Conservation (phyloP, 2,113 vertebrate genomes). For the Antigone vipio region DNA sequence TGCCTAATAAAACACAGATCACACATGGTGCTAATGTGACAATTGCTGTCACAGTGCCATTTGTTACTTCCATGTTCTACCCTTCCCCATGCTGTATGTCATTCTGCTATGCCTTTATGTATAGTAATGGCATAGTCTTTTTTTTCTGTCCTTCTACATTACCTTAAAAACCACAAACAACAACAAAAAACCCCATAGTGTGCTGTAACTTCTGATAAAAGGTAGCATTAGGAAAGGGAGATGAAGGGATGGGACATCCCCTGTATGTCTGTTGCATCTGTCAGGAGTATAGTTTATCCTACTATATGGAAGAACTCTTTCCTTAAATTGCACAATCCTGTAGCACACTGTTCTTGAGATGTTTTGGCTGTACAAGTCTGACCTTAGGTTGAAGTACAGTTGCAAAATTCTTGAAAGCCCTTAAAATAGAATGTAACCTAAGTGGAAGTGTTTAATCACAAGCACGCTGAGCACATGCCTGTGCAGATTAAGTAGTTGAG, state of each 20-base stretch:
- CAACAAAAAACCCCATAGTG: too few species aligned
- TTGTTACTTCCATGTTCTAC: accelerated
- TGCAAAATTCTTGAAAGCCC: constrained; percentile 7
- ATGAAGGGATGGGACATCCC: not conserved
- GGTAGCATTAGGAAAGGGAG: not conserved
- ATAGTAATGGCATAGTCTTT: too few species aligned
- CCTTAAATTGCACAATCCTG: not conserved
- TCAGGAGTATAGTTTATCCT: not conserved
- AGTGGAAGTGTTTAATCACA: not conserved
- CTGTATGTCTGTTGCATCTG: accelerated
- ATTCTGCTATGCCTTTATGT: not conserved
- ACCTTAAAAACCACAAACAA: not conserved
- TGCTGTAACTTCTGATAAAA: not conserved
- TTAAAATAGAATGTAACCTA: not conserved
- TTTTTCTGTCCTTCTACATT: not conserved
- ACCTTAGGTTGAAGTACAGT: not conserved
- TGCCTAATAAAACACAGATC: not conserved
- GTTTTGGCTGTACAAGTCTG: not conserved
- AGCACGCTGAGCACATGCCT: accelerated
- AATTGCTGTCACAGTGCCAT: not conserved
- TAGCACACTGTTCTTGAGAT: not conserved
- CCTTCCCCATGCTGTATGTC: not conserved
- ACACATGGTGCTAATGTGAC: not conserved
- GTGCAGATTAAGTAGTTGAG: not conserved
- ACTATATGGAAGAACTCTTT: not conserved